Percentiles rank a stretch among this genome's conserved stretches.
These are phyloP conservation scores for Psilanteris sp. DNA, from an alignment of 1,140 invertebrate species.

Conservation along the genomic window DNA sequence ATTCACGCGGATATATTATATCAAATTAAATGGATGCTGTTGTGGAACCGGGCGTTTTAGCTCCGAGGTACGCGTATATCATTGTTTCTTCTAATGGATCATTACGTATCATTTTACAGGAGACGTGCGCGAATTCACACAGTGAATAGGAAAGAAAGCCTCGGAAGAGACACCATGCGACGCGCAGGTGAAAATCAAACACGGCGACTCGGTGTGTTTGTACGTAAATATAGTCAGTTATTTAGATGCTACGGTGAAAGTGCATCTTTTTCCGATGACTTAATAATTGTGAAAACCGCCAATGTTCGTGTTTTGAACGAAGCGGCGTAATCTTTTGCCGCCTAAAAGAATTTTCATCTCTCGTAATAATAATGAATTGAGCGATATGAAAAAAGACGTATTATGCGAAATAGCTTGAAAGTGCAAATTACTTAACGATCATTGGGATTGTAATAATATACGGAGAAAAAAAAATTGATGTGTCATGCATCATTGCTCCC, in stretches of 20 bases:
- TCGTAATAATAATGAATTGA: conserved; percentile 35
- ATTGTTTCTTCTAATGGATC: conserved; percentile 30
- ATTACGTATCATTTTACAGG: conserved; percentile 19
- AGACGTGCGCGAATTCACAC: conserved; percentile 3
- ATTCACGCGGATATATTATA: background rate
- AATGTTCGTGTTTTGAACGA: conserved; percentile 2
- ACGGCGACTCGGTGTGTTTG: conserved; percentile 36
- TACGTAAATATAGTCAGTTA: conserved; percentile 19
- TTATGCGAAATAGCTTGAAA: conserved; percentile 6
- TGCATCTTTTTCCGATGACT: conserved; percentile 50
- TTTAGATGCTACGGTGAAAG: conserved; percentile 39
- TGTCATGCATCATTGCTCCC: conserved; percentile 20
- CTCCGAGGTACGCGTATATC: conserved; percentile 3
- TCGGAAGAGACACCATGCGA: conserved; percentile 15
- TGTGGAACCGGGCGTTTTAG: conserved; percentile 24
- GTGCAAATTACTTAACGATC: conserved; percentile 23
- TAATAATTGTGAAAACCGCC: conserved; percentile 48
- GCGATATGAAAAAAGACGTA: background rate
- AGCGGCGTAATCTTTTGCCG: conserved; percentile 4
- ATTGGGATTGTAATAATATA: background rate
- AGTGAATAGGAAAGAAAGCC: conserved; percentile 10
- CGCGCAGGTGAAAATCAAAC: conserved; percentile 40
- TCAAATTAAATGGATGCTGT: conserved; percentile 20
- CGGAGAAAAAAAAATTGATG: conserved; percentile 8
- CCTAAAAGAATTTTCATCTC: conserved; percentile 14